Conservation (phyloP, 2,797 vertebrate genomes). For the Benthosema pterotum region DNA sequence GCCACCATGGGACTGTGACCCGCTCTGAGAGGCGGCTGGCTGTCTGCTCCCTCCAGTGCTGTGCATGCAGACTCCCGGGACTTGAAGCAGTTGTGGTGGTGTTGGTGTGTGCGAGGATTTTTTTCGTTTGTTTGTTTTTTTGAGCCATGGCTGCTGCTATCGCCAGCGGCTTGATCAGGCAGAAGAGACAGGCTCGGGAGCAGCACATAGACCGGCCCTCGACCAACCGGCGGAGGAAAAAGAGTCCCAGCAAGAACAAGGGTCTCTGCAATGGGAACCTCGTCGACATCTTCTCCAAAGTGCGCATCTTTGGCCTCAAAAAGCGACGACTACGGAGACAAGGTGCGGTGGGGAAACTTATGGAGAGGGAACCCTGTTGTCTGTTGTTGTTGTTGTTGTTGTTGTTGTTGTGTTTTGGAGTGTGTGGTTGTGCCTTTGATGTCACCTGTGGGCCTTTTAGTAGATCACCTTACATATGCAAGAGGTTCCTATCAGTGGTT, state of each 20-base stretch:
- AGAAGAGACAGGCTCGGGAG: conserved; percentile 97
- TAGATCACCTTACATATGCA: no score
- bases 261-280: conserved; percentile 97
- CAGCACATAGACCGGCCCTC: conserved; percentile 95
- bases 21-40: conserved; percentile 73
- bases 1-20: conserved; percentile 83
- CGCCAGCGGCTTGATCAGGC: conserved; percentile 97
- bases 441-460: conserved; percentile 26
- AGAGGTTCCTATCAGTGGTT: no score
- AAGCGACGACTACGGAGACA: conserved; percentile 97
- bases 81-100: conserved; percentile 72
- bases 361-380: no score
- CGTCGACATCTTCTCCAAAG: conserved; percentile 99
- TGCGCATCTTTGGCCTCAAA: conserved; percentile 99
- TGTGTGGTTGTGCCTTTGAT: conserved; percentile 22
- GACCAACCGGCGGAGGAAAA: conserved; percentile 93
- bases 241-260: conserved; percentile 97
- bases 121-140: no score
- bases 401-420: conserved; percentile 19
- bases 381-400: no score
- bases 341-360: conserved; percentile 89
- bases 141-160: conserved; percentile 96
- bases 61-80: conserved; percentile 74
- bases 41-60: conserved; percentile 75
- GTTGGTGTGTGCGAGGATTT: no score